Evolutionary conservation across 35 echinoderm and acorn worm genomes (phyloP).

Genomic region (Diadema setosum): DNA sequence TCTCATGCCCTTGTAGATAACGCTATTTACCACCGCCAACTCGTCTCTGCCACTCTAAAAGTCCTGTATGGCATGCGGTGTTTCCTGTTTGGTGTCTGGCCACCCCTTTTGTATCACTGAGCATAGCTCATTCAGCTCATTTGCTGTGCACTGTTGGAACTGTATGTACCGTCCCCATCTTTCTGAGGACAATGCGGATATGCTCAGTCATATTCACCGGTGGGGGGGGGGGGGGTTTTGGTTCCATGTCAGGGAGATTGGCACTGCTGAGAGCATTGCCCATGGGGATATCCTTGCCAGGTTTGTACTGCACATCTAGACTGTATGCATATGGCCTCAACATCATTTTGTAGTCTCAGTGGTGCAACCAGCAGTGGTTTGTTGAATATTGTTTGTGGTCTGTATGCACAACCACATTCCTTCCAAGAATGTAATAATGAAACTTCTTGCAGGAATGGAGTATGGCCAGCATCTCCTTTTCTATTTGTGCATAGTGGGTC

Average conservation of each 20-base stretch:
- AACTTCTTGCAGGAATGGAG: constrained; percentile 66
- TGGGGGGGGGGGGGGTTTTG: constrained; percentile 10
- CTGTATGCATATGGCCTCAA: constrained; percentile 55
- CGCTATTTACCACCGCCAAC: constrained; percentile 37
- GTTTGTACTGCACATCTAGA: constrained; percentile 29
- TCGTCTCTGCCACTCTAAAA: constrained; percentile 61
- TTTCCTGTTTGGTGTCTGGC: constrained; percentile 64
- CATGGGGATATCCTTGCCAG: constrained; percentile 44
- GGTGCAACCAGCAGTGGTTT: constrained; percentile 58
- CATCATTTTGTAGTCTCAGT: constrained; percentile 78
- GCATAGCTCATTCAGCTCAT: constrained; percentile 50
- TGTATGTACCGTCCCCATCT: constrained; percentile 18
- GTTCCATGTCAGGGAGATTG: constrained; percentile 35
- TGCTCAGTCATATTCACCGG: constrained; percentile 27
- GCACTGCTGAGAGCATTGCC: constrained; percentile 50
- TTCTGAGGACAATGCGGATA: constrained; percentile 21
- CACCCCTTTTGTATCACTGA: constrained; percentile 64
- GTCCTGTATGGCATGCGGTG: constrained; percentile 35
- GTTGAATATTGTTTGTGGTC: constrained; percentile 68
- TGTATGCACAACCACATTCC: not conserved
- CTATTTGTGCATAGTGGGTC: constrained; percentile 53
- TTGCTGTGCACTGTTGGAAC: constrained; percentile 37
- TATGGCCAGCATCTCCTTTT: constrained; percentile 83
- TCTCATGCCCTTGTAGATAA: constrained; percentile 42
- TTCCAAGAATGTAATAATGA: constrained; percentile 73